Conservation (phyloP, 2,113 vertebrate genomes). For the Osmerus mordax region DNA sequence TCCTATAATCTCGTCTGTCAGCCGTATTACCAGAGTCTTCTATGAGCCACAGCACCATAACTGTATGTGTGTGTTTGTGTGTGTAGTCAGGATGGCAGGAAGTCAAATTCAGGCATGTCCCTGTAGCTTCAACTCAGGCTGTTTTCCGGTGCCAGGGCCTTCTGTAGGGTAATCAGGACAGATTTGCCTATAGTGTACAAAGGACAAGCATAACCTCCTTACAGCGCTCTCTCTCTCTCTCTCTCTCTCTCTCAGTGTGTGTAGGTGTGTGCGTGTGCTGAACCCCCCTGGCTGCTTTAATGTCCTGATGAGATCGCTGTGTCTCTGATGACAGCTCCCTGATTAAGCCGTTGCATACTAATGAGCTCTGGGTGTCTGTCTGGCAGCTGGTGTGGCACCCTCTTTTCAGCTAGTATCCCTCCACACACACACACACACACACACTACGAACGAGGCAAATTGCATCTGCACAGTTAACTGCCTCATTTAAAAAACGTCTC, state of each 20-base stretch:
- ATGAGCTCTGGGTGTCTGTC: conserved; percentile 68
- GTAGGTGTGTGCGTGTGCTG: conserved; percentile 19
- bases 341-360: conserved; percentile 77
- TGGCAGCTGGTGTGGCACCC: conserved; percentile 70
- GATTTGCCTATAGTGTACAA: too few relatives aligned
- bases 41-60: too few relatives aligned
- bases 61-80: not conserved
- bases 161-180: too few relatives aligned
- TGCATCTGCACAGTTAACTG: conserved; percentile 26
- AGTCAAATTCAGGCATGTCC: too few relatives aligned
- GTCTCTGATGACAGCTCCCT: conserved; percentile 65
- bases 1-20: too few relatives aligned
- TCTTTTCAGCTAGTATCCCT: conserved; percentile 46
- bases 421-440: conserved; percentile 21
- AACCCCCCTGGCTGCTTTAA: conserved; percentile 28
- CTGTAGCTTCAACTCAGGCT: too few relatives aligned
- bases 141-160: too few relatives aligned
- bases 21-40: too few relatives aligned
- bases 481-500: conserved; percentile 37
- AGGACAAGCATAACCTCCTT: too few relatives aligned
- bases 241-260: not conserved
- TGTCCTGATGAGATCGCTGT: conserved; percentile 46
- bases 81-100: not conserved
- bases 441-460: conserved; percentile 26
- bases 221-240: not conserved